Evolutionary conservation across 2,797 vertebrate genomes (phyloP).

Genomic region (Eutrigla gurnardus): DNA sequence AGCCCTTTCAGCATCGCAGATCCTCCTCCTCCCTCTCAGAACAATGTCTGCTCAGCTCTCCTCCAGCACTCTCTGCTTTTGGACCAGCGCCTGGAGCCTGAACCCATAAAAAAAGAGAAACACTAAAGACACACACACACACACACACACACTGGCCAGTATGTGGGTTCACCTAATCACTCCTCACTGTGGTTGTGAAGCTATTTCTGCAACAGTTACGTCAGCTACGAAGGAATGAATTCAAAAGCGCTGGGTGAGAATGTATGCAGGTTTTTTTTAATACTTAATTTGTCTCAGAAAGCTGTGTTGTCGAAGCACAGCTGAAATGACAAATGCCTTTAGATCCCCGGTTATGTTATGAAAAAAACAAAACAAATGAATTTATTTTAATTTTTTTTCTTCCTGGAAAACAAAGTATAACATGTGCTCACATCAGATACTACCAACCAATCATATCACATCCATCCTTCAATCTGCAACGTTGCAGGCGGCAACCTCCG

Average conservation of each 20-base stretch:
- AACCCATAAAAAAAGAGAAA: slow-evolving; percentile 57
- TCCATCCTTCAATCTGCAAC: no score
- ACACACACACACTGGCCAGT: slow-evolving; percentile 35
- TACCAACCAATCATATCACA: no score
- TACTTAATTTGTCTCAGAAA: slow-evolving; percentile 23
- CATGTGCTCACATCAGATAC: no score
- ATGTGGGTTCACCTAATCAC: slow-evolving; percentile 75
- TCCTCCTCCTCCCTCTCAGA: slow-evolving; percentile 59
- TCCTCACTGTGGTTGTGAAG: slow-evolving; percentile 67
- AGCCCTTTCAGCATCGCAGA: slow-evolving; percentile 69
- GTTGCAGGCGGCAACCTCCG: no score
- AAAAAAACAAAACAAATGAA: no score
- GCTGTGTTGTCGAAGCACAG: slow-evolving; percentile 21
- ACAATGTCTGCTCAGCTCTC: slow-evolving; percentile 76
- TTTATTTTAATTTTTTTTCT: no score
- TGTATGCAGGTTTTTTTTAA: not conserved
- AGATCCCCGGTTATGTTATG: no score
- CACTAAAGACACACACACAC: slow-evolving; percentile 26
- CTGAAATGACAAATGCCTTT: no score
- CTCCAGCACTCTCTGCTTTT: slow-evolving; percentile 64
- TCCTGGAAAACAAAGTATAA: no score
- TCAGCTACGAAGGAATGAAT: slow-evolving; percentile 72
- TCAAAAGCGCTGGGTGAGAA: slow-evolving; percentile 40
- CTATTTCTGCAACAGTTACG: slow-evolving; percentile 80
- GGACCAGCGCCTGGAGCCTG: slow-evolving; percentile 73